These are phyloP conservation scores for Bettongia penicillata DNA, from an alignment of 2,113 vertebrate genomes.

Conservation along the genomic window DNA sequence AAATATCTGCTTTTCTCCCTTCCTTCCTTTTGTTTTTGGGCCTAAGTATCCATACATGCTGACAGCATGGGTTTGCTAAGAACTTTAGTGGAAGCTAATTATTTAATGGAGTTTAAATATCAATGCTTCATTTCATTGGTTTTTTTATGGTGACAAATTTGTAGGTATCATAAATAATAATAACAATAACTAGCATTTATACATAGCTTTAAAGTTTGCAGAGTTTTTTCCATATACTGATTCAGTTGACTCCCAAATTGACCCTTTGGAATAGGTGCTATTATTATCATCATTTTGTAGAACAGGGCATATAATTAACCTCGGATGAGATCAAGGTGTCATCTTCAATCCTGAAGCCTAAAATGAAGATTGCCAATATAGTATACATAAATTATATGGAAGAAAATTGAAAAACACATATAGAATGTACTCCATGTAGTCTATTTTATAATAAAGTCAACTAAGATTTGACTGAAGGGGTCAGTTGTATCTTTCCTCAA, in stretches of 20 bases:
- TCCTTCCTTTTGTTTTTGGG: background rate
- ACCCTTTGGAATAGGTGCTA: background rate
- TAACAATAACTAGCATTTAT: background rate
- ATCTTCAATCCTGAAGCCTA: slow-evolving; percentile 78
- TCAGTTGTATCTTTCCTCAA: background rate
- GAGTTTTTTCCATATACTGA: background rate
- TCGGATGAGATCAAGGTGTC: slow-evolving; percentile 77
- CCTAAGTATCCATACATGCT: background rate
- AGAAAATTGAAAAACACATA: slow-evolving; percentile 69
- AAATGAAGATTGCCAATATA: slow-evolving; percentile 61
- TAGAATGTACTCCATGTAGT: slow-evolving; percentile 26
- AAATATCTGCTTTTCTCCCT: background rate
- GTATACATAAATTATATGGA: slow-evolving; percentile 71
- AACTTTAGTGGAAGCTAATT: background rate
- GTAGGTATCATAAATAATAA: background rate
- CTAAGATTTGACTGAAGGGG: slow-evolving; percentile 51
- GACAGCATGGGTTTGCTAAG: background rate
- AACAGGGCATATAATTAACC: slow-evolving; percentile 79
- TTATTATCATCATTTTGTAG: background rate
- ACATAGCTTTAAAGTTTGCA: background rate
- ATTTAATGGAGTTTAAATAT: background rate
- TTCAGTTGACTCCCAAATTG: background rate
- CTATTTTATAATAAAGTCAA: slow-evolving; percentile 64
- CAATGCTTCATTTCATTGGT: background rate
- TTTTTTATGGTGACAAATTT: background rate